Evolutionary conservation across 2,113 vertebrate genomes (phyloP).

Genomic region (Podarcis cretensis): DNA sequence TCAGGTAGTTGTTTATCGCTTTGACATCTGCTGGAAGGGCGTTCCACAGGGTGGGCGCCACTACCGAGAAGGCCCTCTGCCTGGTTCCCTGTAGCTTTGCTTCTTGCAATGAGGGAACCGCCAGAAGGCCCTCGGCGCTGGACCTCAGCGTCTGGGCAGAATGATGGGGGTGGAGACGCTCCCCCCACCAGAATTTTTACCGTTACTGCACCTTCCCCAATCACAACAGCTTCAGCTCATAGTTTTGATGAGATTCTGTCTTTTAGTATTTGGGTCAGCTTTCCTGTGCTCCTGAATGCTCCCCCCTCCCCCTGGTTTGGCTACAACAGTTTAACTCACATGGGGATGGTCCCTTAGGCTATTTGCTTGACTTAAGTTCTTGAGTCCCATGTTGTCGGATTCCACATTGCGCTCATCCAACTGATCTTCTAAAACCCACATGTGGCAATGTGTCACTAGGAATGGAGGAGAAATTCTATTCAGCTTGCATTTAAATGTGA

Average conservation of each 20-base stretch:
- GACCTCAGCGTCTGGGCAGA: too few species aligned
- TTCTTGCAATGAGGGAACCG: too few species aligned
- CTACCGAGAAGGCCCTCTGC: too few species aligned
- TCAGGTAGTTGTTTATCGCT: too few species aligned
- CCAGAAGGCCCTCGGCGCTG: too few species aligned
- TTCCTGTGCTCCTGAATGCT: not conserved
- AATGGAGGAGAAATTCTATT: too few species aligned
- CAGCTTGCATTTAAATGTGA: too few species aligned
- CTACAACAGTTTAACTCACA: not conserved
- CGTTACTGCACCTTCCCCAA: not conserved
- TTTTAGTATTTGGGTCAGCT: not conserved
- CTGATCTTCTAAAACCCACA: not conserved
- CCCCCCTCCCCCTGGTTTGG: not conserved
- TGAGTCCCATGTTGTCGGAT: not conserved
- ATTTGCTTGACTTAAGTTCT: not conserved
- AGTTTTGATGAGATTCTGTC: not conserved
- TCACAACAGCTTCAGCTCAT: not conserved
- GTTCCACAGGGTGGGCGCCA: too few species aligned
- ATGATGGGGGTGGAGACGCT: too few species aligned
- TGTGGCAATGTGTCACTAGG: not conserved
- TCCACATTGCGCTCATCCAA: not conserved
- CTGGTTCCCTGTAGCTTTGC: too few species aligned
- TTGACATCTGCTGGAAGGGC: too few species aligned
- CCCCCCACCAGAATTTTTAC: not conserved
- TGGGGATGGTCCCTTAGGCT: not conserved